Base-by-base conservation (phyloP, 92 coral and sea anemone species). In the Siderastrea siderea region DNA sequence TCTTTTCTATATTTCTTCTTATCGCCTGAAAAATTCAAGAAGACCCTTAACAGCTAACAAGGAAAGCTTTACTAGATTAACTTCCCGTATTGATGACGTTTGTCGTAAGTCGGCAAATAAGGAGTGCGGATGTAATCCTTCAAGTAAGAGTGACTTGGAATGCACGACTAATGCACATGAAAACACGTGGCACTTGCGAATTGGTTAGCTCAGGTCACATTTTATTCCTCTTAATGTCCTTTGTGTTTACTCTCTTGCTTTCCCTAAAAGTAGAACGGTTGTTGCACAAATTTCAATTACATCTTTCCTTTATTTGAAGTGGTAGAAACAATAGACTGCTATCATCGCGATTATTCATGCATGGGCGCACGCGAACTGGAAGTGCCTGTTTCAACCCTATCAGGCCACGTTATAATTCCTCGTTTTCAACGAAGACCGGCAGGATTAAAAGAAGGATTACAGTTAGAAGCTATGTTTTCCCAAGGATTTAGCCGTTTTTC, bases 321-420 rank as follows among this genome's bases (percentile, higher is more conserved):
- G 38, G 38, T 26, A 26, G 38, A 26, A 26, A 26, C 38, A 26
- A 26, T 26, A 53, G 57, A 53, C 57, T 9, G 51, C 51, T 38
- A 6, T 6, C 44, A n/a, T 68, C 12, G 0, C 10, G 49, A 3
- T 46, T 44, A 71, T 12, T 71, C 77, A 73, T 49, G 43, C 15
- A 16, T 47, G 60, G 44, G 14, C 50, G 46, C 77, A 73, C 77
- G 77, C 61, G 10, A 47, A 73, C 60, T 11, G 77, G 77, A 73
- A 17, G 44, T 8, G 59, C 77, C 60, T 71, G 14, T 15, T 5
- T 26, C 38, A 26, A 26, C 38, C 38, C 38, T 26, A 0, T 26
- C 38, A 26, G 38, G 38, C 38, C 38, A 26, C 38, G 38, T 26
- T 26, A 26, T 26, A 0, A 26, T 26, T 26, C 38, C 38, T 26